These are phyloP conservation scores for Bombylius major DNA, from an alignment of 2,888 invertebrate species.

Conservation along the genomic window DNA sequence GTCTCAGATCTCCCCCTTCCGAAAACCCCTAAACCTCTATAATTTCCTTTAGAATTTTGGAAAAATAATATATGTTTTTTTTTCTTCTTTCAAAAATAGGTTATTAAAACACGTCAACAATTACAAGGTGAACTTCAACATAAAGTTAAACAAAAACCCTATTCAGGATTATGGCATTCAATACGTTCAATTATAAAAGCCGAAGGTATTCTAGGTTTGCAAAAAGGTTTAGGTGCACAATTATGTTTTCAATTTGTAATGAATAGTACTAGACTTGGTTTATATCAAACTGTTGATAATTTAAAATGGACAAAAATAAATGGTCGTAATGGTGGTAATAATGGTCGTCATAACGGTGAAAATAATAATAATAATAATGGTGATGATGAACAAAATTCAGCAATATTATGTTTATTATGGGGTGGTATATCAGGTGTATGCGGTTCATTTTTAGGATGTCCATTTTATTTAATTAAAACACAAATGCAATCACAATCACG, in stretches of 20 bases:
- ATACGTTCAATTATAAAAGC: slow-evolving; percentile 57
- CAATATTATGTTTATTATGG: slow-evolving; percentile 19
- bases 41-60: too few relatives aligned
- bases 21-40: too few relatives aligned
- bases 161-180: slow-evolving; percentile 70
- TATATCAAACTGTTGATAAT: slow-evolving; percentile 50
- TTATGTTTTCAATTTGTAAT: slow-evolving; percentile 62
- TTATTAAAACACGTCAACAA: slow-evolving; percentile 73
- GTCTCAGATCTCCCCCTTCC: too few relatives aligned
- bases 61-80: too few relatives aligned
- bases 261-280: slow-evolving; percentile 42
- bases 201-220: slow-evolving; percentile 63
- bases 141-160: slow-evolving; percentile 43
- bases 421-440: slow-evolving; percentile 46
- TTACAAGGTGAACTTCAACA: slow-evolving; percentile 69
- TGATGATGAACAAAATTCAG: slow-evolving; percentile 12
- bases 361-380: neutral
- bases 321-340: neutral
- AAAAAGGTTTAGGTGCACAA: slow-evolving; percentile 70
- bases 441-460: slow-evolving; percentile 59
- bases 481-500: slow-evolving; percentile 58
- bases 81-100: slow-evolving; percentile 5
- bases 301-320: slow-evolving; percentile 39
- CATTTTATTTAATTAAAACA: slow-evolving; percentile 70
- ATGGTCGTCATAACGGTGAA: too few relatives aligned